Conservation (phyloP, 2,797 vertebrate genomes). For the Mus caroli region DNA sequence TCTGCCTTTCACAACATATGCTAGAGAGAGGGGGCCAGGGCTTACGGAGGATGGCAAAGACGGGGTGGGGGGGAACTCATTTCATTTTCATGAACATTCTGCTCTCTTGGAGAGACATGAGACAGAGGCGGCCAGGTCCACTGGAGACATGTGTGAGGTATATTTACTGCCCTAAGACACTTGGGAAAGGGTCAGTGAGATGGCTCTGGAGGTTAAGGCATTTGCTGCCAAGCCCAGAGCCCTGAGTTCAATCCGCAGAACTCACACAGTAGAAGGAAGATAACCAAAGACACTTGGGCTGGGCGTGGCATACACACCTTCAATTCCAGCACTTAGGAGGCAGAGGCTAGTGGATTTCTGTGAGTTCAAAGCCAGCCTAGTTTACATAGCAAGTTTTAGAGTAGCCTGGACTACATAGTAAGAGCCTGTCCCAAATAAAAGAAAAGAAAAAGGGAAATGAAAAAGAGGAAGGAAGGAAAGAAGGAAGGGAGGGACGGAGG, state of each 20-base stretch:
- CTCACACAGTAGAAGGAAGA: background rate
- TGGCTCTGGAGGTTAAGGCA: background rate
- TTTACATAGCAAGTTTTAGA: background rate
- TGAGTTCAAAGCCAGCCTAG: background rate
- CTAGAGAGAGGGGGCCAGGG: background rate
- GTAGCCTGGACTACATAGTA: background rate
- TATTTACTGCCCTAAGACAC: background rate
- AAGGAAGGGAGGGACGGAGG: fast-evolving
- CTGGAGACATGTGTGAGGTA: background rate
- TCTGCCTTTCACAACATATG: background rate
- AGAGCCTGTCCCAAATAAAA: background rate
- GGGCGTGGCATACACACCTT: background rate
- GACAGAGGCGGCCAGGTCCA: background rate
- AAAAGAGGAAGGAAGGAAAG: background rate
- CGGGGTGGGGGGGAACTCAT: background rate
- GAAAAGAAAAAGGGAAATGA: background rate
- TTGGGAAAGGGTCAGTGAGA: background rate
- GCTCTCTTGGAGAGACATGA: background rate
- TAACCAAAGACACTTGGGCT: background rate
- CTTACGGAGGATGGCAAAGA: background rate
- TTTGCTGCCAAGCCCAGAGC: background rate
- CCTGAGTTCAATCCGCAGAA: background rate
- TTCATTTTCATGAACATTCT: conserved; percentile 43
- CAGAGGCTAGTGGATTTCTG: background rate
- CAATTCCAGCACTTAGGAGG: background rate